phyloP scores from a whole-genome alignment of 2,797 vertebrate species.

The Sebastes diaconus region DNA sequence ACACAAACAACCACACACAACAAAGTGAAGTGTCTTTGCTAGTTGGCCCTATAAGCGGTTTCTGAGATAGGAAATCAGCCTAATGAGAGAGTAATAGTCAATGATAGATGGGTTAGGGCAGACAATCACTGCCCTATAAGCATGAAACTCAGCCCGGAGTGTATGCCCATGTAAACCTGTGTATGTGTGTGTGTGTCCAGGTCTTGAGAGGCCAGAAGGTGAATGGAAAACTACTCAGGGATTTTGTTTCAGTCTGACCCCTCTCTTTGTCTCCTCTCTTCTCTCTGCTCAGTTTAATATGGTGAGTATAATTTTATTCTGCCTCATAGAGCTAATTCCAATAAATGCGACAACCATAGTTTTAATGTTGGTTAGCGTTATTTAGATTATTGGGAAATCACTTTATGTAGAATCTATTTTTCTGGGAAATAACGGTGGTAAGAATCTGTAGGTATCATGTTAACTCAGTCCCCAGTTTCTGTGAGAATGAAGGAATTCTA shows the following conservation, averaged over 20 bases:
- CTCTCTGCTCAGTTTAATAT: not conserved
- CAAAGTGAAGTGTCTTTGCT: conserved; percentile 71
- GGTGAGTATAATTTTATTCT: not conserved
- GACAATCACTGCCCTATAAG: conserved; percentile 83
- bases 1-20: conserved; percentile 36
- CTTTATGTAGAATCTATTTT: not conserved
- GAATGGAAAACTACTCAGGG: conserved; percentile 62
- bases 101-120: conserved; percentile 86
- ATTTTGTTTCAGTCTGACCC: conserved; percentile 49
- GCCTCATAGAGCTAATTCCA: not conserved
- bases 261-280: not conserved
- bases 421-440: not conserved
- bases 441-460: not conserved
- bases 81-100: conserved; percentile 84
- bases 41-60: conserved; percentile 75
- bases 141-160: conserved; percentile 66
- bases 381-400: not conserved
- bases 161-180: conserved; percentile 61
- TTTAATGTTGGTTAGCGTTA: not conserved
- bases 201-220: conserved; percentile 75
- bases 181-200: conserved; percentile 47
- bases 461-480: not conserved
- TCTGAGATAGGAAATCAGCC: conserved; percentile 79
- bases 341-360: not conserved
- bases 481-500: not conserved